These are phyloP conservation scores for Poecile atricapillus DNA, from an alignment of 2,113 vertebrate species.

Conservation along the genomic window DNA sequence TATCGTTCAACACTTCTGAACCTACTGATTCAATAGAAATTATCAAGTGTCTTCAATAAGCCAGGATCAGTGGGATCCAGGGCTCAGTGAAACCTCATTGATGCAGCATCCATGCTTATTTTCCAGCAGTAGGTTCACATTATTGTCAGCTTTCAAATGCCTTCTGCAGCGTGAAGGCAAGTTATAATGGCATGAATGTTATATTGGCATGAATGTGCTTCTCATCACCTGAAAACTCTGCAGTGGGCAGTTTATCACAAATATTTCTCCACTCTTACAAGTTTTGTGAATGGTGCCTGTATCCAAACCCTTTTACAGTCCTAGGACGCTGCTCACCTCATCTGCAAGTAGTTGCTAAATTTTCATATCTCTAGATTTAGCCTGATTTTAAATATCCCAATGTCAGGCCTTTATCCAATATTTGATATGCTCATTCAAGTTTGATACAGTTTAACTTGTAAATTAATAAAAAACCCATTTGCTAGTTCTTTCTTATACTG, in stretches of 20 bases:
- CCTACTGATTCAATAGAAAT: background rate
- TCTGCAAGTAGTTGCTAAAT: background rate
- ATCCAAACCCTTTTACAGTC: background rate
- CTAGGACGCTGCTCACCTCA: background rate
- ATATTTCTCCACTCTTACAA: background rate
- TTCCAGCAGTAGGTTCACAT: background rate
- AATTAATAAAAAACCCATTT: background rate
- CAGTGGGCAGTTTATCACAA: background rate
- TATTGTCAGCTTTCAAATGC: background rate
- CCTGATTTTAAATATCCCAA: background rate
- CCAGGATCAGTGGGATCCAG: background rate
- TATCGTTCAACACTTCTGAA: background rate
- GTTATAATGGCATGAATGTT: background rate
- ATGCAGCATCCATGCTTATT: background rate
- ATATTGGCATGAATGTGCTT: background rate
- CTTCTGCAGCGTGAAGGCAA: background rate
- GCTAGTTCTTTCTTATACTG: background rate
- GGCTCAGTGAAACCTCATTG: background rate
- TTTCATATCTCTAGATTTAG: background rate
- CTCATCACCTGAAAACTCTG: background rate
- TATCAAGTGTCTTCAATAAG: background rate
- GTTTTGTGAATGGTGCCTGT: background rate
- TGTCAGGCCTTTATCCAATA: background rate
- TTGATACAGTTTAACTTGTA: background rate
- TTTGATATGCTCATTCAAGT: background rate